Percentiles rank a stretch among this genome's conserved stretches.
These are phyloP conservation scores for Ovibos moschatus DNA, from an alignment of 2,113 vertebrate species.

Conservation along the genomic window DNA sequence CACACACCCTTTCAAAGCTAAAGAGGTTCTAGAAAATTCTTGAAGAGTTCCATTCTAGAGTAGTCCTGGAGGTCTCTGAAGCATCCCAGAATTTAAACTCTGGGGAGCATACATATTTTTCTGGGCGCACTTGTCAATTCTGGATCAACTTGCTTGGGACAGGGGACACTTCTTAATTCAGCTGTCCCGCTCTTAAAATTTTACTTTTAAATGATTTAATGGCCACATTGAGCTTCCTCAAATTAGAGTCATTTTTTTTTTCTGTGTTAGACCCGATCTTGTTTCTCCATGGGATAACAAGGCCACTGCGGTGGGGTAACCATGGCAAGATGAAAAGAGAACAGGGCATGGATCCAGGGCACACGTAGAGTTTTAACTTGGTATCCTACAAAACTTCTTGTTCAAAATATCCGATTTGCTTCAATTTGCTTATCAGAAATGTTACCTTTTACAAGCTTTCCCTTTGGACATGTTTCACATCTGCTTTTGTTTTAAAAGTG, in stretches of 20 bases:
- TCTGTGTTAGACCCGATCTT: background rate
- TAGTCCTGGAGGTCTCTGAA: background rate
- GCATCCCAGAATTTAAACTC: background rate
- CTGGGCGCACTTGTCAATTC: background rate
- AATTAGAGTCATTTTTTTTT: background rate
- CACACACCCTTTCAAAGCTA: background rate
- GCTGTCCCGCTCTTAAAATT: background rate
- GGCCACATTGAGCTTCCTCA: constrained; percentile 1
- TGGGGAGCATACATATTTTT: background rate
- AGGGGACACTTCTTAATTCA: background rate
- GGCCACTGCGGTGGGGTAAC: background rate
- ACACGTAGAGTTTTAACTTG: background rate
- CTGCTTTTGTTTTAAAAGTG: constrained; percentile 55
- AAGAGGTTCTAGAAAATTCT: background rate
- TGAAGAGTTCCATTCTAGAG: background rate
- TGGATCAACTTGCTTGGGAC: background rate
- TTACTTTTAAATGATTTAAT: constrained; percentile 14
- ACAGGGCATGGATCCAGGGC: background rate
- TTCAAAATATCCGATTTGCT: constrained; percentile 41
- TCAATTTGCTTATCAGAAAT: constrained; percentile 4
- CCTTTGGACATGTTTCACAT: constrained; percentile 27
- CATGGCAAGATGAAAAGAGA: background rate
- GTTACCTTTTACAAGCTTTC: background rate
- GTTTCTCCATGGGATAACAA: background rate
- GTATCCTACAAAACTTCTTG: background rate